A percentile compares a stretch with the other conserved stretches of the same genome.
phyloP scores from a whole-genome alignment of 2,113 vertebrate genomes.

The Brachyhypopomus occidentalis region DNA sequence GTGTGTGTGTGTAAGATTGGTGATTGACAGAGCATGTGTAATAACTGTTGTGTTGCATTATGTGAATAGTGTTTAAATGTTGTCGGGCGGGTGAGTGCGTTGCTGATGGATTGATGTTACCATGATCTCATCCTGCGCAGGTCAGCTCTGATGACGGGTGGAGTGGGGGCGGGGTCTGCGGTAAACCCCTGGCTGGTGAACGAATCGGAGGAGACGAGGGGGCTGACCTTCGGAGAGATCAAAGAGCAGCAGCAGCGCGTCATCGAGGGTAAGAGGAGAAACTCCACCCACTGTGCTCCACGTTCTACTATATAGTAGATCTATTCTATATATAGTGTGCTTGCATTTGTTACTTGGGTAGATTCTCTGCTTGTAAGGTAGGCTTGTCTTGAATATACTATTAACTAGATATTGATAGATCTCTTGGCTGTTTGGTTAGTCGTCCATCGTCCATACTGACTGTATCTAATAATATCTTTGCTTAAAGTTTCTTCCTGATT shows the following conservation, averaged over 20 bases:
- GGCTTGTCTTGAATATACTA: no score
- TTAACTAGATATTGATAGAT: no score
- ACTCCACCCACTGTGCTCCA: no score
- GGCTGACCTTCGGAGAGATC: conserved; percentile 84
- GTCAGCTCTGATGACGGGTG: conserved; percentile 81
- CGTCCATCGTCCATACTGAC: no score
- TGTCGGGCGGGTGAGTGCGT: background rate
- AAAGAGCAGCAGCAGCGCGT: conserved; percentile 89
- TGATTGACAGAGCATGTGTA: conserved; percentile 42
- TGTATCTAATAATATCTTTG: no score
- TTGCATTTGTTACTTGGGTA: no score
- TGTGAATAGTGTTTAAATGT: background rate
- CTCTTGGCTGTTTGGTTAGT: no score
- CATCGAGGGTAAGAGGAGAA: conserved; percentile 80
- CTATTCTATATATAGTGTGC: no score
- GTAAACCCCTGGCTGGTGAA: conserved; percentile 90
- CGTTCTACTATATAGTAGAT: no score
- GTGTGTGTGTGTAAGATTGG: conserved; percentile 2
- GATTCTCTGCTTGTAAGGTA: no score
- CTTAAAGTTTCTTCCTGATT: no score
- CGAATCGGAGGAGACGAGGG: conserved; percentile 89
- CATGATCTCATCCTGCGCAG: conserved; percentile 62
- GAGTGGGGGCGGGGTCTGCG: conserved; percentile 59
- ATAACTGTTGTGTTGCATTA: conserved; percentile 1
- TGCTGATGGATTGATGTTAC: background rate